Conservation (phyloP, 2,888 invertebrate species). For the Hemicrepidius hirtus region DNA sequence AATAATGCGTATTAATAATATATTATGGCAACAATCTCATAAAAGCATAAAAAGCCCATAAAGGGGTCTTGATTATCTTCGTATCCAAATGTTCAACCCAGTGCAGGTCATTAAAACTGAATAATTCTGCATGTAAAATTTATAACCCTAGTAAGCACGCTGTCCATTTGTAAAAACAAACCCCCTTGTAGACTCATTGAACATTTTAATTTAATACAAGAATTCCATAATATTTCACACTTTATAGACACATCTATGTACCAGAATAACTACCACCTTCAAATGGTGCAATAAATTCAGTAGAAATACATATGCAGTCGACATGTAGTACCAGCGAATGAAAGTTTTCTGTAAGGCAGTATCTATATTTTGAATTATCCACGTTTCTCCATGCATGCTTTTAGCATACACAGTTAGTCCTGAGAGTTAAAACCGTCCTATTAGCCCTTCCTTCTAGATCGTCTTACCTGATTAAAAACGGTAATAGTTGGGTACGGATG, state of each 20-base stretch:
- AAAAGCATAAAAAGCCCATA: slow-evolving; percentile 9
- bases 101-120: neutral
- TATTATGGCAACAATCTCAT: neutral
- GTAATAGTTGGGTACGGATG: slow-evolving; percentile 22
- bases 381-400: neutral
- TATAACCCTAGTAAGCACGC: neutral
- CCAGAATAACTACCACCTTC: too few species aligned
- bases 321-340: too few species aligned
- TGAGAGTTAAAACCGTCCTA: slow-evolving; percentile 17
- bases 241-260: too few species aligned
- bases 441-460: slow-evolving; percentile 15
- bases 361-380: too few species aligned
- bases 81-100: slow-evolving; percentile 2
- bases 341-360: too few species aligned
- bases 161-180: neutral
- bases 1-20: neutral
- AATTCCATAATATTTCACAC: too few species aligned
- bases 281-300: too few species aligned
- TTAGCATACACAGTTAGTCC: neutral
- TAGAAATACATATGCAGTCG: too few species aligned
- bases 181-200: neutral
- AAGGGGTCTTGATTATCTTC: slow-evolving; percentile 1
- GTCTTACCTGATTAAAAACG: neutral
- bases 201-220: too few species aligned
- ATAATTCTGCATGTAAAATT: neutral